Evolutionary conservation across 2,888 invertebrate genomes (phyloP).

Genomic region (Brachyptera putata): DNA sequence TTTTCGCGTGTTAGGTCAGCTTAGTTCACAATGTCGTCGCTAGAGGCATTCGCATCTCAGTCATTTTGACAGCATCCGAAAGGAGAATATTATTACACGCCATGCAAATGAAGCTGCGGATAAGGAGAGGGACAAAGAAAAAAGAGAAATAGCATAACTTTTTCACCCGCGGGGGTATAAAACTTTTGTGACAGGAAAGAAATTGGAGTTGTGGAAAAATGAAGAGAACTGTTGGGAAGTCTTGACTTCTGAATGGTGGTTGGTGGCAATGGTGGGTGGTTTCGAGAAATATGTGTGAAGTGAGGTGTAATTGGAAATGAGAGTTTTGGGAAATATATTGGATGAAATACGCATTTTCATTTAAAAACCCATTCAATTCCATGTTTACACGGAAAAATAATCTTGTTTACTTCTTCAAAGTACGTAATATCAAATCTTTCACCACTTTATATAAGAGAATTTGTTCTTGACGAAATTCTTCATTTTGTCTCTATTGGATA

Average conservation of each 20-base stretch:
- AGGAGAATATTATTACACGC: neutral
- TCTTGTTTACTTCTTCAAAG: too few relatives aligned
- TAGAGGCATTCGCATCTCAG: constrained; percentile 14
- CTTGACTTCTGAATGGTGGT: too few relatives aligned
- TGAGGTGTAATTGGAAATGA: neutral
- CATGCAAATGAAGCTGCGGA: constrained; percentile 21
- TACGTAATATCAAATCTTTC: too few relatives aligned
- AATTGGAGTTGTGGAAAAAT: constrained; percentile 30
- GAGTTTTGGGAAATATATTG: too few relatives aligned
- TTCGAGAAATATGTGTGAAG: neutral
- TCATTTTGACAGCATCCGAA: constrained; percentile 26
- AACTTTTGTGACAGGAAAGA: constrained; percentile 31
- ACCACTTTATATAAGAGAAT: too few relatives aligned
- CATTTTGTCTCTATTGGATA: too few relatives aligned
- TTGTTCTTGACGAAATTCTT: too few relatives aligned
- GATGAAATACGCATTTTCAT: too few relatives aligned
- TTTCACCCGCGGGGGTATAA: constrained; percentile 26
- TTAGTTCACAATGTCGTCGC: constrained; percentile 17
- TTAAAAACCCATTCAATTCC: too few relatives aligned
- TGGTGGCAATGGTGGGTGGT: too few relatives aligned
- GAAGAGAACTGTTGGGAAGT: constrained; percentile 4
- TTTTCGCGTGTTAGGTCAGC: constrained; percentile 25
- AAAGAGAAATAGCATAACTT: constrained; percentile 20
- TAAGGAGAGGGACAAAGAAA: neutral
- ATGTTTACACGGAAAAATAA: too few relatives aligned